A percentile compares a stretch with the other conserved stretches of the same genome.
These are phyloP conservation scores for Stomorhina lunata DNA, from an alignment of 2,888 invertebrate species.

Conservation along the genomic window DNA sequence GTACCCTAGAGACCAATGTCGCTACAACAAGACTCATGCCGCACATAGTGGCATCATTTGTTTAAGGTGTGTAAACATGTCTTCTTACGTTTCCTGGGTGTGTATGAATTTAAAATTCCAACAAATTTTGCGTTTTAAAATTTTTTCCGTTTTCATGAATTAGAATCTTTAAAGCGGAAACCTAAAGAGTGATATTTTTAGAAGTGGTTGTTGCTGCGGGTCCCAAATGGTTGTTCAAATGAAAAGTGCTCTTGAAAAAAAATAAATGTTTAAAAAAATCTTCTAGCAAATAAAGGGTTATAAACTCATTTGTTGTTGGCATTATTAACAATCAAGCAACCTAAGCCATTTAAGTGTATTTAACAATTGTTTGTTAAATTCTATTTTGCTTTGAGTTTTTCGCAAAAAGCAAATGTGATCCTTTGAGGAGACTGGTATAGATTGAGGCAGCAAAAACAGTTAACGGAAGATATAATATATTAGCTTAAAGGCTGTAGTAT, in stretches of 20 bases:
- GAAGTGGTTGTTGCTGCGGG: no score
- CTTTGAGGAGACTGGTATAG: not conserved
- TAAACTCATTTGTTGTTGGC: not conserved
- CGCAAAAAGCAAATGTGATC: not conserved
- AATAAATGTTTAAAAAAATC: not conserved
- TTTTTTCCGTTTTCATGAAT: not conserved
- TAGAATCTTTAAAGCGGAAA: not conserved
- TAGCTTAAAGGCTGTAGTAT: not conserved
- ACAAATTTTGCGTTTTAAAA: slow-evolving; percentile 4
- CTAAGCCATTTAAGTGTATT: slow-evolving; percentile 11
- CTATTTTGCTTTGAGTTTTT: not conserved
- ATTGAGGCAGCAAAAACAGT: not conserved
- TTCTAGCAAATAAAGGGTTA: slow-evolving; percentile 20
- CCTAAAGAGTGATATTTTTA: not conserved
- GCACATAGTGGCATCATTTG: not conserved
- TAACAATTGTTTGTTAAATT: slow-evolving; percentile 14
- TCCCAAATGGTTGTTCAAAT: not conserved
- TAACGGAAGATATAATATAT: no score
- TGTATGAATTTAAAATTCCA: not conserved
- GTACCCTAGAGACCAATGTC: slow-evolving; percentile 30
- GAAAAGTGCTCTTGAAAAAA: not conserved
- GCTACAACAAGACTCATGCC: not conserved
- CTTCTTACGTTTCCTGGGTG: not conserved
- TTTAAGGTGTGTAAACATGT: not conserved
- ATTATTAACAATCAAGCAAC: slow-evolving; percentile 19